phyloP scores from a whole-genome alignment of 2,797 vertebrate genomes.

The Danionella dracula region DNA sequence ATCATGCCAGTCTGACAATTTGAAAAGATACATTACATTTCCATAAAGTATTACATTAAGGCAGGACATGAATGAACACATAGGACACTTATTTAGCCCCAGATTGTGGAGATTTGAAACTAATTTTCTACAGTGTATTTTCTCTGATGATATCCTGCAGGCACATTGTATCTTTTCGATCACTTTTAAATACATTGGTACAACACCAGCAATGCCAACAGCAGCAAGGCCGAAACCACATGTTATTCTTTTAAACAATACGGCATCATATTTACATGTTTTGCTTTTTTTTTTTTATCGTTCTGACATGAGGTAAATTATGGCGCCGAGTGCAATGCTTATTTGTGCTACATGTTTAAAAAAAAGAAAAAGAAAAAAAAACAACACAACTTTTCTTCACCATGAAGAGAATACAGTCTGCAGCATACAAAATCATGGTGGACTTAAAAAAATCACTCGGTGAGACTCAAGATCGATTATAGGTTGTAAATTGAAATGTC shows the following conservation, averaged over 20 bases:
- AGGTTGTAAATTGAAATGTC: conserved; percentile 48
- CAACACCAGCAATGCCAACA: conserved; percentile 77
- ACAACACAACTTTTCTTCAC: conserved; percentile 41
- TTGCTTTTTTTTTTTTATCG: conserved; percentile 53
- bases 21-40: conserved; percentile 41
- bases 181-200: conserved; percentile 57
- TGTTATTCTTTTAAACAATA: conserved; percentile 68
- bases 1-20: conserved; percentile 47
- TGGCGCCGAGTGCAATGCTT: conserved; percentile 90
- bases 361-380: conserved; percentile 46
- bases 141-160: conserved; percentile 63
- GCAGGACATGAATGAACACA: conserved; percentile 49
- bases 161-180: conserved; percentile 63
- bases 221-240: conserved; percentile 81
- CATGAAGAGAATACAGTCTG: conserved; percentile 61
- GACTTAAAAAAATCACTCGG: conserved; percentile 54
- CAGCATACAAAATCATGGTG: conserved; percentile 67
- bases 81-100: conserved; percentile 45
- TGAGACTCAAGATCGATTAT: conserved; percentile 49
- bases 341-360: conserved; percentile 89
- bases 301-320: conserved; percentile 93
- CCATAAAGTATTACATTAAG: conserved; percentile 48
- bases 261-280: conserved; percentile 53
- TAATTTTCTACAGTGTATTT: conserved; percentile 53
- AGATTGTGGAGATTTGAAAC: conserved; percentile 43